Evolutionary conservation across 2,113 vertebrate species (phyloP).

Genomic region (Anthoscopus minutus): DNA sequence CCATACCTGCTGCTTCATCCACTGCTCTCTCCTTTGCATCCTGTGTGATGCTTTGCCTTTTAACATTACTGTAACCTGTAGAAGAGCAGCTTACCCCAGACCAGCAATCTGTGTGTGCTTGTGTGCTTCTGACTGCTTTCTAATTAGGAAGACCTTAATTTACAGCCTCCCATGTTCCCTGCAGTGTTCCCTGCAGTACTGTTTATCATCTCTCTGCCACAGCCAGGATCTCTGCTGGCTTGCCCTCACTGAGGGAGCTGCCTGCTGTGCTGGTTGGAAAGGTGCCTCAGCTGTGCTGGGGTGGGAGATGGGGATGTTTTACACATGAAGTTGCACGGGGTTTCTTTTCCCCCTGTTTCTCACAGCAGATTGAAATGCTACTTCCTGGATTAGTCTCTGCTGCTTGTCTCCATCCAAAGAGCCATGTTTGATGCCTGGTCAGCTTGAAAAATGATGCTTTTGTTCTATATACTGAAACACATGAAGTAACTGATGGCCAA

Average conservation of each 20-base stretch:
- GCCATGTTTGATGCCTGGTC: neutral
- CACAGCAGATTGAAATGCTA: neutral
- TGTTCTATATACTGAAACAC: neutral
- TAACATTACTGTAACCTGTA: neutral
- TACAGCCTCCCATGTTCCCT: neutral
- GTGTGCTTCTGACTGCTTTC: neutral
- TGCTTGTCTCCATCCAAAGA: neutral
- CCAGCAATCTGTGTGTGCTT: neutral
- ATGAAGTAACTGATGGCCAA: neutral
- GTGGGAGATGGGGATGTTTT: neutral
- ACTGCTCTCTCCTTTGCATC: neutral
- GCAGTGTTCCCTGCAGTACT: neutral
- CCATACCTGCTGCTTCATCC: neutral
- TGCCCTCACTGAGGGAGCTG: neutral
- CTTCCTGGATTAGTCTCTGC: neutral
- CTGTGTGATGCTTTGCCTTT: neutral
- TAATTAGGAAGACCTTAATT: constrained; percentile 31
- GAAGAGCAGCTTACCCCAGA: neutral
- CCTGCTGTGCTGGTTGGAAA: neutral
- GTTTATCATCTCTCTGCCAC: neutral
- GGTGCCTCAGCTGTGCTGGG: neutral
- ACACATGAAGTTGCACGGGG: neutral
- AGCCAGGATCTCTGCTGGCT: neutral
- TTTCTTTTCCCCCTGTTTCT: neutral
- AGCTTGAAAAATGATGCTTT: neutral